These are phyloP conservation scores for Hypanus sabinus DNA, from an alignment of 2,113 vertebrate species.

Conservation along the genomic window DNA sequence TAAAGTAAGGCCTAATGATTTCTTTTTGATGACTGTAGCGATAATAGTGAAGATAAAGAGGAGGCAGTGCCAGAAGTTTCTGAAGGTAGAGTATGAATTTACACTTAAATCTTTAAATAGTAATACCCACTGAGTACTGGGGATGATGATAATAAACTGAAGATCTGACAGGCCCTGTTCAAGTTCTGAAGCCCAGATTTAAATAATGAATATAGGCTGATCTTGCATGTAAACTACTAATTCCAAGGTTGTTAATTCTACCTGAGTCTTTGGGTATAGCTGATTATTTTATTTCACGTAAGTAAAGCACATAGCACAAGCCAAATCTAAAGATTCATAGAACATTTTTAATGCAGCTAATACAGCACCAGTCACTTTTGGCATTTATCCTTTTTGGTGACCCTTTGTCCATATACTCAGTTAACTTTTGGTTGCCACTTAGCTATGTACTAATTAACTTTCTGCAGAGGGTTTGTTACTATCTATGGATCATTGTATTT, in stretches of 20 bases:
- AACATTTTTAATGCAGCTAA: neutral
- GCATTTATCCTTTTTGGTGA: neutral
- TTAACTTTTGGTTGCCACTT: neutral
- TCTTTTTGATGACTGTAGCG: conserved; percentile 61
- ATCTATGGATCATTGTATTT: neutral
- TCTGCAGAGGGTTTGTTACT: neutral
- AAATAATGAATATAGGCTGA: neutral
- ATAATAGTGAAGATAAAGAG: conserved; percentile 82
- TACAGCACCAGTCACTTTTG: neutral
- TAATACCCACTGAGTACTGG: too few relatives aligned
- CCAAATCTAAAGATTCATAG: neutral
- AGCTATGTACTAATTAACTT: neutral
- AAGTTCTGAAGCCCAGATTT: neutral
- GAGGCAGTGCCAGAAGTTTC: conserved; percentile 65
- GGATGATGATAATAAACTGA: neutral
- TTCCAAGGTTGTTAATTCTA: neutral
- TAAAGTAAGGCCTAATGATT: conserved; percentile 31
- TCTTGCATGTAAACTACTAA: neutral
- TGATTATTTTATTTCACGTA: neutral
- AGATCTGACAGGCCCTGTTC: neutral
- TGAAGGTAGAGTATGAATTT: conserved; percentile 61
- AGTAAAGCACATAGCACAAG: neutral
- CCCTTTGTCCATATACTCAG: neutral
- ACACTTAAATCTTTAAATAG: neutral
- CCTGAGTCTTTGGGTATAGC: neutral